phyloP scores from a whole-genome alignment of 2,113 vertebrate genomes.

The Ondatra zibethicus region DNA sequence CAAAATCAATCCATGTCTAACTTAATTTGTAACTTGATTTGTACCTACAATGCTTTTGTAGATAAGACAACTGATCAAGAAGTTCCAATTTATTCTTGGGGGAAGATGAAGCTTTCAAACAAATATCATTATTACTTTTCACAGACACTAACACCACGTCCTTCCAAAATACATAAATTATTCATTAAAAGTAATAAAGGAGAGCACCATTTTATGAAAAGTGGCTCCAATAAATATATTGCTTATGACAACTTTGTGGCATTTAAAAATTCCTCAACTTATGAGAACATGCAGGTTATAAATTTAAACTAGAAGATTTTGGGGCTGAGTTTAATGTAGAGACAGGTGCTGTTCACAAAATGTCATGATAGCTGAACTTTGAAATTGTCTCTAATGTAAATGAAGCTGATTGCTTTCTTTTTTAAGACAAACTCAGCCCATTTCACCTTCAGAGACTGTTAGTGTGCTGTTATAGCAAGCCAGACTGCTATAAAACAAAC shows the following conservation, averaged over 20 bases:
- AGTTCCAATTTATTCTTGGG: conserved; percentile 58
- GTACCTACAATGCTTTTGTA: conserved; percentile 60
- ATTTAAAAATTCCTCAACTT: conserved; percentile 50
- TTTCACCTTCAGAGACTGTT: neutral
- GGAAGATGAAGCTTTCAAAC: conserved; percentile 59
- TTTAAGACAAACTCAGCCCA: conserved; percentile 1
- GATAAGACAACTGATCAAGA: conserved; percentile 70
- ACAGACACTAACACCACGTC: conserved; percentile 43
- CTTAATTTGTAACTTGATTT: conserved; percentile 79
- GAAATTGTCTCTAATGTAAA: conserved; percentile 51
- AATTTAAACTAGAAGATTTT: conserved; percentile 39
- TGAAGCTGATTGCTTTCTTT: conserved; percentile 45
- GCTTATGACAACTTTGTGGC: conserved; percentile 38
- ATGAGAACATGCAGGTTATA: conserved; percentile 37
- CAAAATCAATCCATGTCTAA: conserved; percentile 74
- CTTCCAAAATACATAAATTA: conserved; percentile 70
- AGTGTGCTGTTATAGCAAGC: neutral
- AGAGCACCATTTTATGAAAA: conserved; percentile 36
- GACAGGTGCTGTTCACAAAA: conserved; percentile 37
- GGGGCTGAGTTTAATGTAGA: neutral
- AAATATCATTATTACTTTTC: conserved; percentile 67
- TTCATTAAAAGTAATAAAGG: conserved; percentile 58
- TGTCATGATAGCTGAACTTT: conserved; percentile 12
- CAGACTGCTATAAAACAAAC: conserved; percentile 3
- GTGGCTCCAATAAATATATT: conserved; percentile 46